Conservation (phyloP, 64 coral and sea anemone genomes). For the Stichodactyla helianthus region DNA sequence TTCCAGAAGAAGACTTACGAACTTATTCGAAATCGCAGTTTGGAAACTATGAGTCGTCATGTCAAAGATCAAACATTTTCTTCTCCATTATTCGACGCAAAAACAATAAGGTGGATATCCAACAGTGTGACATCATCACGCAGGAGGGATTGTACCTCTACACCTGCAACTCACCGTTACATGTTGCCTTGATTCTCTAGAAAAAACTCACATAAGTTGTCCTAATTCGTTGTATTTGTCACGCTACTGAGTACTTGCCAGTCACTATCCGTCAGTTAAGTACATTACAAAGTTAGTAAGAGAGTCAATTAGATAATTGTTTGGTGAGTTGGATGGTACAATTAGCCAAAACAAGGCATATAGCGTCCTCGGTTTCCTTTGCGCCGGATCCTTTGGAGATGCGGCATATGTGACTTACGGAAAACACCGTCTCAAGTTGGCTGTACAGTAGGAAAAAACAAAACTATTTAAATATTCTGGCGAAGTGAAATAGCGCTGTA, state of each 20-base stretch:
- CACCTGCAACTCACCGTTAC: neutral
- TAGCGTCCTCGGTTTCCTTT: neutral
- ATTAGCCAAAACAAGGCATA: neutral
- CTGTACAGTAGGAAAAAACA: too few relatives aligned
- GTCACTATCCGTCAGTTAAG: neutral
- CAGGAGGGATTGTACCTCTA: neutral
- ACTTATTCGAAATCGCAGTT: neutral
- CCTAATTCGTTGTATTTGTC: neutral
- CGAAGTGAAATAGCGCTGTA: too few relatives aligned
- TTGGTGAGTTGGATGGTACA: neutral
- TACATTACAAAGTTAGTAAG: neutral
- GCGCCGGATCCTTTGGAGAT: neutral
- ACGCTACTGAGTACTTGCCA: neutral
- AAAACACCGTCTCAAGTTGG: too few relatives aligned
- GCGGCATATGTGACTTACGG: too few relatives aligned
- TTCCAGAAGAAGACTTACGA: neutral
- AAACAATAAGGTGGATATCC: neutral
- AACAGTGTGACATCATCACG: neutral
- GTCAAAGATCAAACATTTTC: neutral
- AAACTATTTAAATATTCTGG: too few relatives aligned
- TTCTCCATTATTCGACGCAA: neutral
- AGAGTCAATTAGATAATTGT: neutral
- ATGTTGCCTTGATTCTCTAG: neutral
- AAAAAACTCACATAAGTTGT: neutral
- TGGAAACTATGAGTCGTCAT: too few relatives aligned